These are phyloP conservation scores for Tricholauxania praeusta DNA, from an alignment of 2,888 invertebrate species.

Conservation along the genomic window DNA sequence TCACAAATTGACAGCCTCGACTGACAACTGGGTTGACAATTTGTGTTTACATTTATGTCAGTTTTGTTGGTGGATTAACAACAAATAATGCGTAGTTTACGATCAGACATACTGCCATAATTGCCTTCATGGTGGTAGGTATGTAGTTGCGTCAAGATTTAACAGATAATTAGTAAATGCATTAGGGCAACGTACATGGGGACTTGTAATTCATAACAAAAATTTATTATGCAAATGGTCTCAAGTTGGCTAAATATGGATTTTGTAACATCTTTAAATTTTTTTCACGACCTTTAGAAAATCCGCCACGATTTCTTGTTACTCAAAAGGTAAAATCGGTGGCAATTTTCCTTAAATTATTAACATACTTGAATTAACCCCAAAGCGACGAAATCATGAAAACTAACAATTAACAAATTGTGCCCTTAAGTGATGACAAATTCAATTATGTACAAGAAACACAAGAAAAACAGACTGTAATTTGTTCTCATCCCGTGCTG, in stretches of 20 bases:
- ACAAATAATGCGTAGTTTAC: not conserved
- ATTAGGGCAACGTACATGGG: not conserved
- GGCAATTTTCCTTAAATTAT: not conserved
- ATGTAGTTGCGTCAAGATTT: not conserved
- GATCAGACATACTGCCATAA: not conserved
- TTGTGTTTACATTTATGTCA: constrained; percentile 27
- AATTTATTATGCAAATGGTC: no score
- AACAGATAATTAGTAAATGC: not conserved
- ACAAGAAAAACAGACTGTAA: constrained; percentile 5
- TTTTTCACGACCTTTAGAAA: no score
- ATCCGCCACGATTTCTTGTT: not conserved
- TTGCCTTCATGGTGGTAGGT: constrained; percentile 23
- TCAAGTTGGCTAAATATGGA: no score
- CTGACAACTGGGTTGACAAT: constrained; percentile 35
- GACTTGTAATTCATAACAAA: no score
- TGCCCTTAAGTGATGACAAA: constrained; percentile 37
- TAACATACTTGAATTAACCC: not conserved
- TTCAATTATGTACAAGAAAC: constrained; percentile 40
- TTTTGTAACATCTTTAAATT: no score
- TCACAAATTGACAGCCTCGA: constrained; percentile 7
- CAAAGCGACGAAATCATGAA: not conserved
- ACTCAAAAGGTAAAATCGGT: not conserved
- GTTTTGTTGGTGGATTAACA: not conserved
- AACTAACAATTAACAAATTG: not conserved
- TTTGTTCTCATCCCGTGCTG: constrained; percentile 4